phyloP scores from a whole-genome alignment of 2,888 invertebrate genomes.

The Vanessa cardui region DNA sequence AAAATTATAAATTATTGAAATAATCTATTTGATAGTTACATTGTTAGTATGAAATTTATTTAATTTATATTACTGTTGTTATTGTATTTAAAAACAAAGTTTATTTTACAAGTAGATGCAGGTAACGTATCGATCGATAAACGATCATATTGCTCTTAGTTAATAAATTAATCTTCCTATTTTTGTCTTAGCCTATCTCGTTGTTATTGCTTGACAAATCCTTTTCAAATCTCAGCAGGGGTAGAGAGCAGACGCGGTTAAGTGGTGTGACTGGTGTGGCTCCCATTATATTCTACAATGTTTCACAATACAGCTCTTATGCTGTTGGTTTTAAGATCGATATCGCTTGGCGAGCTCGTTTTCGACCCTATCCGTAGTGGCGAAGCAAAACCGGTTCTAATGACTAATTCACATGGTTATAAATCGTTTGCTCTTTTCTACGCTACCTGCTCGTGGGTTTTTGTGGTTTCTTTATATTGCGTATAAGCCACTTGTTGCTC shows the following conservation, averaged over 20 bases:
- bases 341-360: conserved; percentile 54
- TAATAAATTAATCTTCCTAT: conserved; percentile 34
- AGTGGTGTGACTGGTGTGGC: conserved; percentile 54
- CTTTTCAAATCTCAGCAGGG: conserved; percentile 74
- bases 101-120: not conserved
- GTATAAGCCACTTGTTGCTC: conserved; percentile 78
- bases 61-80: no score
- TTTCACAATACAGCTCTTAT: conserved; percentile 39
- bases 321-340: conserved; percentile 54
- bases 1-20: no score
- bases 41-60: no score
- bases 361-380: conserved; percentile 49
- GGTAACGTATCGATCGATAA: conserved; percentile 21
- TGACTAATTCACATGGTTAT: conserved; percentile 61
- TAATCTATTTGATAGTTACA: no score
- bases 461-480: conserved; percentile 74
- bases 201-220: conserved; percentile 56
- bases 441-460: conserved; percentile 74
- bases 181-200: conserved; percentile 42
- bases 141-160: conserved; percentile 25
- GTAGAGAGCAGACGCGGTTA: conserved; percentile 57
- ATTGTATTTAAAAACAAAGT: no score
- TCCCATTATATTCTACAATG: conserved; percentile 37
- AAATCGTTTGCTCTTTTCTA: conserved; percentile 61
- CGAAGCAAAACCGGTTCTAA: conserved; percentile 70